Evolutionary conservation across 2,113 vertebrate genomes (phyloP), one percentile per base, ranked within the genome.

Genomic region (Lepus timidus): DNA sequence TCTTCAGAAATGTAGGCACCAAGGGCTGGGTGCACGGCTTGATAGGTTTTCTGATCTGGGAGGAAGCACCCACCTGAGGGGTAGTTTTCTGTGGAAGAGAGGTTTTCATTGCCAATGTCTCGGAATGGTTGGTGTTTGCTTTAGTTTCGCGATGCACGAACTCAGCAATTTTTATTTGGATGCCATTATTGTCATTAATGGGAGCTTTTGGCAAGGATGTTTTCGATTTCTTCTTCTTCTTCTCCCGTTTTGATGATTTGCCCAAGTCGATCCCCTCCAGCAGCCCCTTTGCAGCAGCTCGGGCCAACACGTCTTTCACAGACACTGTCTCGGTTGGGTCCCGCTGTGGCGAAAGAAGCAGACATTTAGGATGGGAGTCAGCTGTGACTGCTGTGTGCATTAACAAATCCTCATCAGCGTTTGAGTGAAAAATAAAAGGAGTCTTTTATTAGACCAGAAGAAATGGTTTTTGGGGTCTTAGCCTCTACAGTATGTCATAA

Each of bases 201-300:
- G 68, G 23, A 62, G 39, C 49, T 97, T 98, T 98, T 0, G 80
- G 0, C 55, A 90, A 36, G 4, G 31, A 9, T 10, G 51, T 65
- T 79, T 92, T 98, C 31, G 96, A 36, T 75, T 97, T 98, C 29
- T 97, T 98, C 78, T 84, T 94, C 88, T 96, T 97, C 78, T 91
- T 96, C 65, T 98, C 96, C 88, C 97, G 98, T 96, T 98, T 98
- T 73, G 97, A 25, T 22, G 93, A 88, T 96, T 98, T 97, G 58
- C 93, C 97, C 82, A 95, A 79, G 49, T 95, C 94, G 22, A 98
- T 96, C 68, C 96, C 97, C 0, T 98, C 98, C 92, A 99, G 94
- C 2, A 99, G 95, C 49, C 98, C 98, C 84, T 98, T 98, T 29
- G 98, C 98, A 20, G 98, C 98, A 62, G 98, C 99, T 0, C 98